Evolutionary conservation across 2,888 invertebrate species (phyloP), one percentile per base, ranked within the genome.

Genomic region (Hirudinaria manillensis): DNA sequence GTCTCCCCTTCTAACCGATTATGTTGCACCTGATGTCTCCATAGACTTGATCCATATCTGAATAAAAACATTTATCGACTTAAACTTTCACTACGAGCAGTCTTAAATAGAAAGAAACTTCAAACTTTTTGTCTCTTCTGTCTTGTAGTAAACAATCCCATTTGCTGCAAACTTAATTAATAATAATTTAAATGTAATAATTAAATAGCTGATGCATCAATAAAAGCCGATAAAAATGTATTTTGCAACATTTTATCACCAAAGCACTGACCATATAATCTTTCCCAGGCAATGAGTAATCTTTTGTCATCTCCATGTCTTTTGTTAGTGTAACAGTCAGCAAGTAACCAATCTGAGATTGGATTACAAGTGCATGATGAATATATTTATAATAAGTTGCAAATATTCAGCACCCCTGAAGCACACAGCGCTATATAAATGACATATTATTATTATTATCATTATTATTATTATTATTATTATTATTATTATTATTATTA

Each of bases 11-110:
- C 76, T 74, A 78, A 84, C 85, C 85, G 80, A 83, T 89, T 81
- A 94, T 92, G 82, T 91, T 91, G 19, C 90, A 88, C 81, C 91
- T 89, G 55, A 91, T 89, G 85, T 93, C 92, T 55, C 93, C 93
- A 77, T 93, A 87, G 79, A 89, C 87, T 77, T 87, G 85, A 84
- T 94, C 93, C 80, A 94, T 83, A 83, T 92, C 92, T 83, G 80
- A 89, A 83, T 21, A 53, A 56, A 72, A n/a, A 56, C 16, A 66
- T 56, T 19, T 34, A 27, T 24, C 24, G 4, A 61, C 3, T 72
- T 32, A 29, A 72, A 24, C 6, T 72, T 27, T 13, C 3, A 61
- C 19, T 29, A 19, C 55, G 27, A 65, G 16, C 21, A 34, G 13
- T 56, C 24, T 7, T 38, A 27, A 71, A 7, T 68, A 32, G 13